phyloP scores from a whole-genome alignment of 1,140 invertebrate genomes.

The Cydia fagiglandana region DNA sequence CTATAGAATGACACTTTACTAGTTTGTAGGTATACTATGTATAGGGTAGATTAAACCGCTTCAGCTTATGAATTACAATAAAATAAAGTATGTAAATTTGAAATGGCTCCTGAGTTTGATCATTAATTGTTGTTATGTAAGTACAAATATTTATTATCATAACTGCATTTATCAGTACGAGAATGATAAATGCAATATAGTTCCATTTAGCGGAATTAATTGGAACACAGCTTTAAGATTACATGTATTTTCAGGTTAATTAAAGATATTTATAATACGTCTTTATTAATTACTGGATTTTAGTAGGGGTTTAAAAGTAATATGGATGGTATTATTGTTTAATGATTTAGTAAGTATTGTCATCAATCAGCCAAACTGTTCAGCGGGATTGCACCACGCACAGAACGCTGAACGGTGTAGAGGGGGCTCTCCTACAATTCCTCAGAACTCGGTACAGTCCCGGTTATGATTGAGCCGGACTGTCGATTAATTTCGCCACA shows the following conservation, averaged over 20 bases:
- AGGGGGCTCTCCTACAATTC: background rate
- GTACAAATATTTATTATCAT: slow-evolving; percentile 31
- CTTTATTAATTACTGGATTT: too few species aligned
- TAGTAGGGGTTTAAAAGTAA: too few species aligned
- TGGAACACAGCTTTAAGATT: slow-evolving; percentile 6
- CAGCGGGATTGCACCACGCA: too few species aligned
- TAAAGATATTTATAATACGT: background rate
- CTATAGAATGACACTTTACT: too few species aligned
- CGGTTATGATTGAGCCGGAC: slow-evolving; percentile 1
- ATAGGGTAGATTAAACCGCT: background rate
- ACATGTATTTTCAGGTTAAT: background rate
- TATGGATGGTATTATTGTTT: too few species aligned
- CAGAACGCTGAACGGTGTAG: too few species aligned
- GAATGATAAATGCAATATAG: slow-evolving; percentile 24
- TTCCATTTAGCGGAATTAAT: slow-evolving; percentile 17
- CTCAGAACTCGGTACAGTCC: background rate
- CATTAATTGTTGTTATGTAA: slow-evolving; percentile 31
- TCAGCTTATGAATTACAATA: slow-evolving; percentile 1
- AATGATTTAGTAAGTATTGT: too few species aligned
- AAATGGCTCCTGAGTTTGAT: slow-evolving; percentile 19
- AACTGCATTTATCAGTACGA: slow-evolving; percentile 30
- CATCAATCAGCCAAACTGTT: too few species aligned
- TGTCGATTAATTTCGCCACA: slow-evolving; percentile 35
- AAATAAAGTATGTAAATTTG: slow-evolving; percentile 26
- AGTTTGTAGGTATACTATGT: too few species aligned